Evolutionary conservation across 2,797 vertebrate species (phyloP), one percentile per base, ranked within the genome.

Genomic region (Ctenopoma kingsleyae): DNA sequence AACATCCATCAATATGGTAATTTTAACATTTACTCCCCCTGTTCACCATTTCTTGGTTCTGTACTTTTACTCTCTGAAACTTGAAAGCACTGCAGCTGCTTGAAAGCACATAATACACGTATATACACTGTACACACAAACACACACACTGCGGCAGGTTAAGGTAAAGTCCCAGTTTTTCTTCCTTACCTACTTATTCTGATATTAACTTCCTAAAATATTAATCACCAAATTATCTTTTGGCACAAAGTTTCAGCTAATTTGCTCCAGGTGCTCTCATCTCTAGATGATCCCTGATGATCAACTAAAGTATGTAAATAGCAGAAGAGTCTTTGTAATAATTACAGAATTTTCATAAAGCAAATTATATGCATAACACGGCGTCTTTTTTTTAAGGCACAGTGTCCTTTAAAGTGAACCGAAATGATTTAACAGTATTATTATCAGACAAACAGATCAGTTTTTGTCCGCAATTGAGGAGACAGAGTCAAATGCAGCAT

Each of bases 1-100:
- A 90, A 82, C 93, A 93, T 93, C 93, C 90, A 95, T 96, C 96
- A 96, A 96, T 96, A 97, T 95, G 95, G 75, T 96, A 96, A 96
- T 97, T 96, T 97, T 96, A 96, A 95, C 95, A 96, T 96, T 96
- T 97, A 90, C 87, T 87, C 91, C 78, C 78, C 82, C 85, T 89
- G 86, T 89, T 89, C 87, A 87, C 78, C 70, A 75, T 89, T 91
- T 85, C 80, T 90, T 89, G 91, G 88, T 92, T 87, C 84, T 89
- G 89, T 87, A 84, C 81, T 89, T 89, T 85, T 81, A 85, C 67
- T 83, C 73, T 78, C 52, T 50, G 73, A 90, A 92, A 93, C 94
- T 86, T 80, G 88, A 91, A 86, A 83, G 92, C 84, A 79, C 84
- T 77, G 84, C 64, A 81, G 85, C 83, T 75, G 81, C 63, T 71